These are phyloP conservation scores for Drosophila mayri DNA, from an alignment of 1,140 invertebrate species.

Conservation along the genomic window DNA sequence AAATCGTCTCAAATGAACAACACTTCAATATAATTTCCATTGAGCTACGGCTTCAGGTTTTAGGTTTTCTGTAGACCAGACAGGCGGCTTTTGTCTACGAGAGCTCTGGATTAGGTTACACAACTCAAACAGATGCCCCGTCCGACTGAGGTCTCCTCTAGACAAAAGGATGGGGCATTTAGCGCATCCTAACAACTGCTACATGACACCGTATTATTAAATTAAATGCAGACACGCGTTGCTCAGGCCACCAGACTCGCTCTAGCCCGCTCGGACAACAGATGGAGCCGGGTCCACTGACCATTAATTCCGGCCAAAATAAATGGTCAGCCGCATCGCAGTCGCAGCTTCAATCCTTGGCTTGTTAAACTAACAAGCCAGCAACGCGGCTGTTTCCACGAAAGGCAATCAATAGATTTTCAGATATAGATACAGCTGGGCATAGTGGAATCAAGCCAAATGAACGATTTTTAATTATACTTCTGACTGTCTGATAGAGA, in stretches of 20 bases:
- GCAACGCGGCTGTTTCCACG: constrained; percentile 52
- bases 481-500: constrained; percentile 44
- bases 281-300: constrained; percentile 51
- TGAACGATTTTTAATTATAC: constrained; percentile 78
- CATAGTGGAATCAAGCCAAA: constrained; percentile 37
- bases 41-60: constrained; percentile 28
- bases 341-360: constrained; percentile 5
- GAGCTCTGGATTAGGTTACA: constrained; percentile 67
- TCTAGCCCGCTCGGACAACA: constrained; percentile 42
- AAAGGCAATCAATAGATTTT: constrained; percentile 73
- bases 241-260: constrained; percentile 61
- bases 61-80: constrained; percentile 5
- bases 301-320: constrained; percentile 72
- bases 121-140: constrained; percentile 69
- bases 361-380: constrained; percentile 71
- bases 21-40: constrained; percentile 59
- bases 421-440: constrained; percentile 36
- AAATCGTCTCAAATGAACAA: constrained; percentile 49
- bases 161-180: constrained; percentile 63
- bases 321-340: constrained; percentile 44
- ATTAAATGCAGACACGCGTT: constrained; percentile 77
- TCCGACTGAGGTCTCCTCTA: constrained; percentile 14
- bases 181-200: constrained; percentile 79
- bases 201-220: constrained; percentile 82
- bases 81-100: constrained; percentile 34